Percentiles rank a stretch among this genome's conserved stretches.
Conservation (phyloP, 1,140 invertebrate species). For the Spodoptera litura region DNA sequence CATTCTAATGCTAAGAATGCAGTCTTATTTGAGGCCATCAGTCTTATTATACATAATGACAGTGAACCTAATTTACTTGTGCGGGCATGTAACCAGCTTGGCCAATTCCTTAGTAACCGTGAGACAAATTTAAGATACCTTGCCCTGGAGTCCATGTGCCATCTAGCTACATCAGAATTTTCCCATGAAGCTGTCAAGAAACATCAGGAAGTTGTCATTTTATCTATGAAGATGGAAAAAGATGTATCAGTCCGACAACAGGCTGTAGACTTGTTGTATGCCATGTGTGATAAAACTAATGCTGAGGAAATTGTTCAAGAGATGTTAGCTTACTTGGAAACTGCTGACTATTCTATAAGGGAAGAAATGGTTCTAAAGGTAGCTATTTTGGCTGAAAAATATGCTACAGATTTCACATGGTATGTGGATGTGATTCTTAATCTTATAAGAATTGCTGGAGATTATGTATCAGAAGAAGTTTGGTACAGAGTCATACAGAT, state of each 20-base stretch:
- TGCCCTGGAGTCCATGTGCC: slow-evolving; percentile 99
- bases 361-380: slow-evolving; percentile 99
- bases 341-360: slow-evolving; percentile 99
- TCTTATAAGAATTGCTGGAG: slow-evolving; percentile 99
- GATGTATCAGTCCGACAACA: slow-evolving; percentile 99
- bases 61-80: slow-evolving; percentile 99
- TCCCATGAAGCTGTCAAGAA: slow-evolving; percentile 99
- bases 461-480: slow-evolving; percentile 99
- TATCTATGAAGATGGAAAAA: slow-evolving; percentile 99
- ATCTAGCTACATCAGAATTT: slow-evolving; percentile 99
- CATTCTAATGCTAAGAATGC: slow-evolving; percentile 99
- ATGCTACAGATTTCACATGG: slow-evolving; percentile 99
- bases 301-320: slow-evolving; percentile 99
- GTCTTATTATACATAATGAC: slow-evolving; percentile 99
- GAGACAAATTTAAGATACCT: slow-evolving; percentile 99
- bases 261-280: slow-evolving; percentile 99
- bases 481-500: slow-evolving; percentile 99
- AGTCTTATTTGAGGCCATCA: slow-evolving; percentile 99
- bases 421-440: slow-evolving; percentile 99
- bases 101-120: slow-evolving; percentile 98
- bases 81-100: slow-evolving; percentile 99
- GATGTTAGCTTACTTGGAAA: slow-evolving; percentile 99
- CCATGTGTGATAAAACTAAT: slow-evolving; percentile 99
- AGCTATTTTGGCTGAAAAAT: slow-evolving; percentile 99
- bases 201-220: slow-evolving; percentile 99